Evolutionary conservation across 2,888 invertebrate species (phyloP).

Genomic region (Chalcosyrphus nemorum): DNA sequence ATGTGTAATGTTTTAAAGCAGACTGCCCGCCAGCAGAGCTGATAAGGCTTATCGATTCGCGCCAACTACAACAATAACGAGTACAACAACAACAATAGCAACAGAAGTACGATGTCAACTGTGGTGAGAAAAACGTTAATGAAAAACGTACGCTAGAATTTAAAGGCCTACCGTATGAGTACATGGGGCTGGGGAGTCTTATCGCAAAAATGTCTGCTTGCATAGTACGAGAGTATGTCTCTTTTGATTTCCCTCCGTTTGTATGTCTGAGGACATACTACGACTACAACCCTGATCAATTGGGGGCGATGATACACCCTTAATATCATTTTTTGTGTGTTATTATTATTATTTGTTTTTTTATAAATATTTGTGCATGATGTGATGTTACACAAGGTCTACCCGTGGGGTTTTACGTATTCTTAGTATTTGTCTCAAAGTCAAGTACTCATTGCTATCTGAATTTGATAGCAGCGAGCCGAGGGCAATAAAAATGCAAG

Average conservation of each 20-base stretch:
- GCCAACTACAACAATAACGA: slow-evolving; percentile 42
- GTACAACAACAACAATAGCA: slow-evolving; percentile 33
- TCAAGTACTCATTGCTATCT: slow-evolving; percentile 61
- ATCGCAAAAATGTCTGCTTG: slow-evolving; percentile 68
- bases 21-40: slow-evolving; percentile 68
- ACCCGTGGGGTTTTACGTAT: slow-evolving; percentile 63
- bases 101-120: slow-evolving; percentile 14
- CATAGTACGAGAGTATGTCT: slow-evolving; percentile 50
- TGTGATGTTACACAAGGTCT: slow-evolving; percentile 58
- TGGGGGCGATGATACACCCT: slow-evolving; percentile 70
- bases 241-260: slow-evolving; percentile 26
- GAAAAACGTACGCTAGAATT: slow-evolving; percentile 64
- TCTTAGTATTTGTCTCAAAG: slow-evolving; percentile 47
- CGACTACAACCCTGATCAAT: slow-evolving; percentile 62
- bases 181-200: slow-evolving; percentile 30
- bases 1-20: slow-evolving; percentile 71
- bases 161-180: slow-evolving; percentile 46
- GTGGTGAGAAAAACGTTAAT: slow-evolving; percentile 65
- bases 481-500: slow-evolving; percentile 1
- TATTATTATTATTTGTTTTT: not conserved
- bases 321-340: slow-evolving; percentile 46
- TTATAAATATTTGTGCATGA: slow-evolving; percentile 21
- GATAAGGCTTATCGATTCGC: slow-evolving; percentile 68
- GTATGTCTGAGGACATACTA: slow-evolving; percentile 2
- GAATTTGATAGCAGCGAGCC: slow-evolving; percentile 8